Percentiles rank a stretch among this genome's conserved stretches.
Conservation (phyloP, 2,888 invertebrate species). For the Harmothoe impar region DNA sequence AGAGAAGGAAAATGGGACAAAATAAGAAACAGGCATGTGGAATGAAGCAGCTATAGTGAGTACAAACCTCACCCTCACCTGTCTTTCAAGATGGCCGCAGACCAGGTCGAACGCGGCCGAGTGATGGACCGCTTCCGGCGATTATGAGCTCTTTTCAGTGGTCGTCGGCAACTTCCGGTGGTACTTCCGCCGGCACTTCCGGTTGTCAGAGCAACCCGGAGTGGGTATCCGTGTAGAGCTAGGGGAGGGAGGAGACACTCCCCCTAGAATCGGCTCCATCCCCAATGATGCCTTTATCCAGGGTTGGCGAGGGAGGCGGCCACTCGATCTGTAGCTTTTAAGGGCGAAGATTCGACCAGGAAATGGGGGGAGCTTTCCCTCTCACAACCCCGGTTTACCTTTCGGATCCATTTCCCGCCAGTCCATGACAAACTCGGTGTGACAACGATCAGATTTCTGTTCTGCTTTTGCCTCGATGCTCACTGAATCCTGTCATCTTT, state of each 20-base stretch:
- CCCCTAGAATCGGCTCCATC: background rate
- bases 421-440: too few relatives aligned
- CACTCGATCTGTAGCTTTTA: slow-evolving; percentile 19
- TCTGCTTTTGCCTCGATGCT: too few relatives aligned
- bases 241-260: slow-evolving; percentile 16
- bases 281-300: background rate
- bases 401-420: background rate
- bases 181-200: slow-evolving; percentile 43
- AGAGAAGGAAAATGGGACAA: background rate
- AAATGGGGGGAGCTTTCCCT: background rate
- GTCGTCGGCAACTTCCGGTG: slow-evolving; percentile 38
- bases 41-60: background rate
- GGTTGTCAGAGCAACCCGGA: slow-evolving; percentile 47
- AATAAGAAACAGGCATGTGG: too few relatives aligned
- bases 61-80: slow-evolving; percentile 14
- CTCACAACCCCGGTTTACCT: background rate
- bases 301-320: background rate
- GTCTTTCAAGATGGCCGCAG: background rate
- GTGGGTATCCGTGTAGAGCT: slow-evolving; percentile 51
- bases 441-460: too few relatives aligned
- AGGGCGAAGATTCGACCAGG: background rate
- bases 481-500: too few relatives aligned
- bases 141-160: slow-evolving; percentile 46
- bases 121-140: slow-evolving; percentile 53
- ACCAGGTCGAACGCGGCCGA: background rate